A percentile compares a stretch with the other conserved stretches of the same genome.
Evolutionary conservation across 2,888 invertebrate species (phyloP).

Genomic region (Cryptophagus acutangulus): DNA sequence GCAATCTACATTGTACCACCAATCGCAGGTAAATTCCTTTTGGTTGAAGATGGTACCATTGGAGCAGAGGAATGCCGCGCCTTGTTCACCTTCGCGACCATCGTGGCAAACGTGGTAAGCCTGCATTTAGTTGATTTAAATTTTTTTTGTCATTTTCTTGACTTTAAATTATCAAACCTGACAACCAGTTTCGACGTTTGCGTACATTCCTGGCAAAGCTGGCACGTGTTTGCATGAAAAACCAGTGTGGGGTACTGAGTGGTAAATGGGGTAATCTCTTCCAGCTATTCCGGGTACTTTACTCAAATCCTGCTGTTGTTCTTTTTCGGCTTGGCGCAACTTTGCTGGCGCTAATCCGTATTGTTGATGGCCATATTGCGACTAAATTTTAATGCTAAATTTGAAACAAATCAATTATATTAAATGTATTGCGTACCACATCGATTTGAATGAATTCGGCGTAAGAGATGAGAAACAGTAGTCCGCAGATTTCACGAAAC

Average conservation of each 20-base stretch:
- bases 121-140: conserved; percentile 45
- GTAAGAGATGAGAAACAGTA: too few relatives aligned
- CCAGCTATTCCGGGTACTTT: conserved; percentile 78
- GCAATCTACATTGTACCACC: conserved; percentile 90
- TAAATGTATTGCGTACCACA: too few relatives aligned
- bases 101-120: conserved; percentile 86
- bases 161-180: conserved; percentile 54
- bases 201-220: conserved; percentile 80
- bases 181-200: conserved; percentile 84
- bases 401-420: too few relatives aligned
- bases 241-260: conserved; percentile 69
- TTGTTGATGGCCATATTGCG: conserved; percentile 13
- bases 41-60: conserved; percentile 86
- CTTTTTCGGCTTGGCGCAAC: conserved; percentile 51
- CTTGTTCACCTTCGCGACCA: conserved; percentile 78
- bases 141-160: neutral
- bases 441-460: too few relatives aligned
- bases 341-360: conserved; percentile 23
- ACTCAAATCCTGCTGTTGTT: conserved; percentile 68
- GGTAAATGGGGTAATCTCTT: conserved; percentile 76
- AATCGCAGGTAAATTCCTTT: conserved; percentile 79
- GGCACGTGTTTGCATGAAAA: conserved; percentile 78
- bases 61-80: conserved; percentile 77
- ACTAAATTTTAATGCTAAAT: too few relatives aligned
- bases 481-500: neutral